These are phyloP conservation scores for Choloepus hoffmanni DNA, from an alignment of 2,113 vertebrate genomes.

Conservation along the genomic window DNA sequence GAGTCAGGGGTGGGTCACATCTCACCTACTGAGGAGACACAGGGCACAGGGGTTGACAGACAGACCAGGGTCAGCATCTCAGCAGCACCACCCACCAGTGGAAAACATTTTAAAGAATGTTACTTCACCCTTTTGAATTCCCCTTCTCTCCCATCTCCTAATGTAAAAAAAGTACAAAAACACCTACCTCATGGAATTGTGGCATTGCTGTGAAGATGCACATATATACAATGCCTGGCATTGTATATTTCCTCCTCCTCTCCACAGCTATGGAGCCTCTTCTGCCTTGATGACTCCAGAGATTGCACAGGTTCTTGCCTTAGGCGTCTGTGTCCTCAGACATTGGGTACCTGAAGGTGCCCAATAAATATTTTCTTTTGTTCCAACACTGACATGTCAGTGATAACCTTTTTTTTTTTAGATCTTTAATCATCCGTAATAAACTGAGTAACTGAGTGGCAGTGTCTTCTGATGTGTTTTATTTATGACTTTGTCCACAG, in stretches of 20 bases:
- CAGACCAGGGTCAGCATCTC: neutral
- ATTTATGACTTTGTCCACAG: neutral
- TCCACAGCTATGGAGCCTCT: neutral
- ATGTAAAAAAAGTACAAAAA: slow-evolving; percentile 20
- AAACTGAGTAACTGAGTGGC: neutral
- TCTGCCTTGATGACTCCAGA: neutral
- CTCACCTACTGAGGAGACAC: neutral
- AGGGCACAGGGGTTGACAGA: neutral
- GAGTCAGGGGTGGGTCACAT: neutral
- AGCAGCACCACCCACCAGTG: neutral
- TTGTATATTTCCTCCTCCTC: neutral
- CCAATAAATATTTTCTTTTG: neutral
- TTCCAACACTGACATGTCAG: neutral
- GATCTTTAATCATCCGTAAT: neutral
- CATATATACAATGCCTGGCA: neutral
- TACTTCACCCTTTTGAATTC: neutral
- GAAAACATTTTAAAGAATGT: slow-evolving; percentile 1
- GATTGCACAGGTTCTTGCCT: neutral
- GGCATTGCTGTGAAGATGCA: neutral
- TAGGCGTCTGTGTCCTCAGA: neutral
- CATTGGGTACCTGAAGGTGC: neutral
- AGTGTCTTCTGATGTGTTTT: neutral
- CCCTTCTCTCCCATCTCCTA: neutral
- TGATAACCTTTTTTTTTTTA: neutral
- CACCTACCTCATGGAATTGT: neutral